Evolutionary conservation across 2,888 invertebrate genomes (phyloP).

Genomic region (Thecocarcelia acutangulata): DNA sequence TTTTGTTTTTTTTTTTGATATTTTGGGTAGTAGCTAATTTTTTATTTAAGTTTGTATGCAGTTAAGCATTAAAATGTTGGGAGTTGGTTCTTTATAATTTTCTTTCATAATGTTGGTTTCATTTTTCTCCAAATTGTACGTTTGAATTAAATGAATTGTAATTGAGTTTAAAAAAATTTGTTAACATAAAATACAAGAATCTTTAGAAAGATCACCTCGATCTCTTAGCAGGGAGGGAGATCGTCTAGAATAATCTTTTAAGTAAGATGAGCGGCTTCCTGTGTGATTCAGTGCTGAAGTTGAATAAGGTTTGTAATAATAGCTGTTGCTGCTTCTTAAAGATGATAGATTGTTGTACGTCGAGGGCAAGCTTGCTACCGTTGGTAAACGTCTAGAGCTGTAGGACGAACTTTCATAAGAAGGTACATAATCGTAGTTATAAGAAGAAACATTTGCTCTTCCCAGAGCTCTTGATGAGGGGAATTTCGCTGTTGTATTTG

Average conservation of each 20-base stretch:
- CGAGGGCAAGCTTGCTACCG: conserved; percentile 54
- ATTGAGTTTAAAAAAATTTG: conserved; percentile 13
- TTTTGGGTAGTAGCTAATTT: conserved; percentile 59
- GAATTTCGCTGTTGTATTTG: conserved; percentile 70
- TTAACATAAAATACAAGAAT: conserved; percentile 80
- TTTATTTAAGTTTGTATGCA: conserved; percentile 36
- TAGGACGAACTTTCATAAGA: conserved; percentile 59
- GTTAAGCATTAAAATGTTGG: conserved; percentile 44
- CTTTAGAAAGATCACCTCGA: conserved; percentile 76
- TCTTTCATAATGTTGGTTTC: conserved; percentile 70
- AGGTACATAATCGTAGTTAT: conserved; percentile 64
- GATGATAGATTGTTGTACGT: conserved; percentile 40
- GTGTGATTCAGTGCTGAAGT: conserved; percentile 45
- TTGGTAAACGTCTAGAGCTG: conserved; percentile 67
- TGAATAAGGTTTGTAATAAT: conserved; percentile 52
- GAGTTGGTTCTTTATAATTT: conserved; percentile 29
- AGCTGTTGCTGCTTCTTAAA: conserved; percentile 51
- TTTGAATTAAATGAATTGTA: conserved; percentile 45
- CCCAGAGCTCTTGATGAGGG: conserved; percentile 75
- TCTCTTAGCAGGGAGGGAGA: conserved; percentile 75
- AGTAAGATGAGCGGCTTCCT: conserved; percentile 72
- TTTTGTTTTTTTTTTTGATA: conserved; percentile 59
- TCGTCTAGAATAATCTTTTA: conserved; percentile 77
- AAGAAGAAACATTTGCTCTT: conserved; percentile 61
- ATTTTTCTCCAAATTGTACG: conserved; percentile 44